Evolutionary conservation across 2,888 invertebrate species (phyloP), one percentile per base, ranked within the genome.

Genomic region (Drosophila fungiperda): DNA sequence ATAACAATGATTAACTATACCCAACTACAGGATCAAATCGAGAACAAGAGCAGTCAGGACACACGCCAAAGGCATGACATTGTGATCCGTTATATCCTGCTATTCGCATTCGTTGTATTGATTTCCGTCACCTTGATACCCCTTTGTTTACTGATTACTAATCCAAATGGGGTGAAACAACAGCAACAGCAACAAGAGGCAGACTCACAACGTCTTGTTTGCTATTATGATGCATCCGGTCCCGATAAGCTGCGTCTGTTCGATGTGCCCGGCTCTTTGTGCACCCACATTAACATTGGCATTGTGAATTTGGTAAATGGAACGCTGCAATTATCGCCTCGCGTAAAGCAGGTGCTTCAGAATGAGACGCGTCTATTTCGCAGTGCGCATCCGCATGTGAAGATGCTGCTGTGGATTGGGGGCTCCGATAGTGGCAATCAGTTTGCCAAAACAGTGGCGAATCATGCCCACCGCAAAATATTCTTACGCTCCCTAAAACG

Each of bases 261-360:
- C 40, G 93, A 94, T 82, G 94, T 97, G 36, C 95, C 96, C 90
- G 95, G 97, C 32, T 92, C 94, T 83, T 93, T 98, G 66, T 98
- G 98, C 92, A 97, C 97, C 1, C 98, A 98, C 93, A 95, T 98
- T 71, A 97, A 97, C 91, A 93, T 97, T 66, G 97, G 96, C 50
- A 96, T 97, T 93, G 96, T 96, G 29, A 91, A 92, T 68, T 94
- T 98, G 48, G 90, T 92, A 6, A 95, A 97, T 85, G 95, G 95
- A 77, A 93, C 94, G 11, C 93, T 97, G 36, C 81, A 93, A 61
- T 93, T 97, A 33, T 94, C 94, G 15, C 90, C 94, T 6, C 77
- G 91, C 0, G 93, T 95, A 62, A 87, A 88, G 12, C 68, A 85
- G 1, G 76, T 89, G n/a, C 78, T 93, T 8, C 73, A 89, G 12